Percentiles rank a stretch among this genome's conserved stretches.
Evolutionary conservation across 2,113 vertebrate genomes (phyloP).

Genomic region (Bufo bufo): DNA sequence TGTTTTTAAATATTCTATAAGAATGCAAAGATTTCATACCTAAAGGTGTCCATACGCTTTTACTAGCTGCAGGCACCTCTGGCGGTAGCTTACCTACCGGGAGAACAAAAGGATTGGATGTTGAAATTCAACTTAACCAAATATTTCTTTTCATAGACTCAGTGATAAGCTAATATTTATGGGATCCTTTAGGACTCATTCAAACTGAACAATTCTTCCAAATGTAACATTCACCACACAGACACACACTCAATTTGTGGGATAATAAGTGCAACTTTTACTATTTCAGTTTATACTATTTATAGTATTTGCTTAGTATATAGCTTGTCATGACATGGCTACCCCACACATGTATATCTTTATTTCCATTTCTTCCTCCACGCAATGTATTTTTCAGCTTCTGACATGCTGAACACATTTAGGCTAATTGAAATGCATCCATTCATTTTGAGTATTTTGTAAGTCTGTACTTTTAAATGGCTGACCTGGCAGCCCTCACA

Average conservation of each 20-base stretch:
- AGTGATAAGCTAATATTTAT: no score
- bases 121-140: no score
- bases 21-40: no score
- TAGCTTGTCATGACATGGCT: not conserved
- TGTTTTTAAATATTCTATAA: no score
- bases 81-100: no score
- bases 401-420: not conserved
- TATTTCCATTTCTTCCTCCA: not conserved
- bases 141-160: no score
- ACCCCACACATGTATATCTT: not conserved
- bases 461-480: conserved; percentile 1
- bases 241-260: not conserved
- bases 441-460: not conserved
- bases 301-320: not conserved
- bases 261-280: not conserved
- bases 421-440: conserved; percentile 2
- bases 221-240: not conserved
- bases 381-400: not conserved
- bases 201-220: not conserved
- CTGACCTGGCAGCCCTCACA: not conserved
- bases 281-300: no score
- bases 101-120: no score
- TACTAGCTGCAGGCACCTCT: no score
- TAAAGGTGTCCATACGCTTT: no score
- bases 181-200: not conserved